phyloP scores from a whole-genome alignment of 2,888 invertebrate species.

The Volucella bombylans region DNA sequence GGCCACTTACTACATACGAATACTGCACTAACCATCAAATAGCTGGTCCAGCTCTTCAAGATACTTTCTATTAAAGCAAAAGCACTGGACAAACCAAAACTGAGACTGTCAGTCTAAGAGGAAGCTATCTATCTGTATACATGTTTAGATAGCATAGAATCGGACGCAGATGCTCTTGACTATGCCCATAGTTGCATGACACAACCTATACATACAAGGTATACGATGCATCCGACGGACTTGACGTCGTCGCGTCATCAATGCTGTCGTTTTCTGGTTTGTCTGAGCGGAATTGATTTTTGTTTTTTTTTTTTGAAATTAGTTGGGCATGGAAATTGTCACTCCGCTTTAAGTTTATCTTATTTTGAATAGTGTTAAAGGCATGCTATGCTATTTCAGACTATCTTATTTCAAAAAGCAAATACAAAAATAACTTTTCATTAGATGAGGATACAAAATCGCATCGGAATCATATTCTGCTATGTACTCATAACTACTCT shows the following conservation, averaged over 20 bases:
- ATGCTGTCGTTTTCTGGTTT: slow-evolving; percentile 18
- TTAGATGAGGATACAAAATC: too few species aligned
- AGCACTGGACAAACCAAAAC: slow-evolving; percentile 37
- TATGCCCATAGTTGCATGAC: not conserved
- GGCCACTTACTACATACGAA: slow-evolving; percentile 62
- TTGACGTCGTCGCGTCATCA: not conserved
- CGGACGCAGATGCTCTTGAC: slow-evolving; percentile 23
- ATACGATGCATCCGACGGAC: slow-evolving; percentile 7
- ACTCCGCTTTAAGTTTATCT: not conserved
- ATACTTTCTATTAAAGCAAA: slow-evolving; percentile 63
- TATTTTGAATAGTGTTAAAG: too few species aligned
- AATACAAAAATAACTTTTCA: too few species aligned
- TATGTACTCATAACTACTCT: too few species aligned
- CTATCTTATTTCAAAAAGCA: too few species aligned
- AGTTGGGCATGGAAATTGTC: slow-evolving; percentile 28
- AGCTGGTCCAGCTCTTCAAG: slow-evolving; percentile 64
- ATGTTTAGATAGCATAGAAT: slow-evolving; percentile 20
- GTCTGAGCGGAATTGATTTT: slow-evolving; percentile 40
- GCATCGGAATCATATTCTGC: too few species aligned
- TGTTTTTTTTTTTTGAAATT: slow-evolving; percentile 18
- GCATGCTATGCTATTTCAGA: too few species aligned
- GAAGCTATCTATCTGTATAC: slow-evolving; percentile 45
- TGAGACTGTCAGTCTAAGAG: slow-evolving; percentile 50
- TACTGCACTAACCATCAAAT: slow-evolving; percentile 60
- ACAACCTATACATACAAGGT: not conserved